Base-by-base conservation (phyloP, 2,888 invertebrate species). In the Pocota personata region DNA sequence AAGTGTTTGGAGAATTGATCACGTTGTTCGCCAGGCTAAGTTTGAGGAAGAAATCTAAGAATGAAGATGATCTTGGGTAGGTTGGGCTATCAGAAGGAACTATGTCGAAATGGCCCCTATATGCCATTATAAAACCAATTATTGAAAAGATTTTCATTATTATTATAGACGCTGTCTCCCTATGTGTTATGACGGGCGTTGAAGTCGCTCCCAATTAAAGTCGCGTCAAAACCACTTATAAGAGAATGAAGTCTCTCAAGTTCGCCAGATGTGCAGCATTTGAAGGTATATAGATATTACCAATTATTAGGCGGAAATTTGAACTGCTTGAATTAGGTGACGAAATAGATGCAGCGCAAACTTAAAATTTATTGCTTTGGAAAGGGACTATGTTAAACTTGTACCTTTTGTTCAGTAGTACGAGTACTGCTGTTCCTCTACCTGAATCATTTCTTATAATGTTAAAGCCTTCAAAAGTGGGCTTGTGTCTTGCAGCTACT, bases 241-340 rank as follows among this genome's bases (percentile, higher is more conserved):
- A 62, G 40, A 4, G 6, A 8, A 14, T 27, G 8, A 35, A 46
- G 10, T 27, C 30, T 7, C 19, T 69, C 32, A 16, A 69, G 43
- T 43, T 69, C 67, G 1, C 16, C 14, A 40, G 14, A 24, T n/a
- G 10, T 12, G 46, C 46, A 7, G 27, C 43, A 2, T 30, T 19
- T n/a, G 55, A 19, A 37, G 57, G 43, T n/a, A 69, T 46, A 27
- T 71, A 71, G 24, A 58, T 71, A 30, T 12, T n/a, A n/a, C n/a
- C n/a, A n/a, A n/a, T n/a, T n/a, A 55, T 6, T 52, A 55, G 6
- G 16, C 69, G 55, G 10, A 43, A 30, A 8, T 10, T 19, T n/a
- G 40, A 69, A 16, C 69, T 43, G 12, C 27, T 55, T 27, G 43
- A 7, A 37, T 21, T 57, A n/a, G n/a, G n/a, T n/a, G n/a, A n/a